Conservation (phyloP, 2,797 vertebrate genomes). For the Melanotaenia maccullochi region DNA sequence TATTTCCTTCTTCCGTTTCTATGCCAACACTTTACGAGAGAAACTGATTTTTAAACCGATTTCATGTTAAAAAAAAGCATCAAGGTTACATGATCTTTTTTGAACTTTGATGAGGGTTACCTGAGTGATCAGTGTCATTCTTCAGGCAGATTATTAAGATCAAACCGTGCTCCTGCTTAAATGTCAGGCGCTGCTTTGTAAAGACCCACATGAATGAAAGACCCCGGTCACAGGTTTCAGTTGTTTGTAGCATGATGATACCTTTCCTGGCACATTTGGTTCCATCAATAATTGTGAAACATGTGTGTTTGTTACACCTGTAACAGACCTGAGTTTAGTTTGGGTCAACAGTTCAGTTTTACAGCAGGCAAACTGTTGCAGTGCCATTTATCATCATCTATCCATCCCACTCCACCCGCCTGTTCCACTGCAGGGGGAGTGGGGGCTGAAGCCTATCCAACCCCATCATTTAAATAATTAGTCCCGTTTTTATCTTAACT, state of each 20-base stretch:
- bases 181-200: constrained; percentile 16
- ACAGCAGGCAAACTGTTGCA: neutral
- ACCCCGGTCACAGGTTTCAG: constrained; percentile 1
- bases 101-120: neutral
- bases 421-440: too few species aligned
- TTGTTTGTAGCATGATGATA: constrained; percentile 12
- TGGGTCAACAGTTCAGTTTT: neutral
- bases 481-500: neutral
- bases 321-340: neutral
- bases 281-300: neutral
- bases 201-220: constrained; percentile 29
- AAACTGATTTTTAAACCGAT: neutral
- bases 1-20: too few species aligned
- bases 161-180: constrained; percentile 28
- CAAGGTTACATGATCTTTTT: neutral
- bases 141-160: constrained; percentile 35
- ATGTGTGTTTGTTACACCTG: neutral
- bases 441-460: too few species aligned
- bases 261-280: neutral
- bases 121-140: constrained; percentile 2
- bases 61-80: neutral
- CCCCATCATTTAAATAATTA: neutral
- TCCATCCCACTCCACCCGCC: too few species aligned
- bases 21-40: neutral
- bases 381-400: neutral